Conservation (phyloP, 2,888 invertebrate genomes). For the Drosophila affinis region DNA sequence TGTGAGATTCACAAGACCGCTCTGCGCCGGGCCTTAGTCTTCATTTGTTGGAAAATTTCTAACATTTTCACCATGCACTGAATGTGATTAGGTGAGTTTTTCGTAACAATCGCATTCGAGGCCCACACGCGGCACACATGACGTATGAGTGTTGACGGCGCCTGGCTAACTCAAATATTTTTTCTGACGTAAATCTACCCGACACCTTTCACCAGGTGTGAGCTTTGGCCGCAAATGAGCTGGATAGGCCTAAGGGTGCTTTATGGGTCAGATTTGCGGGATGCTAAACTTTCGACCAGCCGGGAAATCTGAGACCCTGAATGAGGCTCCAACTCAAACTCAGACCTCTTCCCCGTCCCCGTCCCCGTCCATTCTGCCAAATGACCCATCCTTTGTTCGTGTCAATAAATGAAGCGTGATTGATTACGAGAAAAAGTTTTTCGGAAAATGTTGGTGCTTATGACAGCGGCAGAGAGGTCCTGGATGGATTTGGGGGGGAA, state of each 20-base stretch:
- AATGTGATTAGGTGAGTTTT: slow-evolving; percentile 46
- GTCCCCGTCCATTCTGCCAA: slow-evolving; percentile 30
- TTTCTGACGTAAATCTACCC: slow-evolving; percentile 62
- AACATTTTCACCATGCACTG: neutral
- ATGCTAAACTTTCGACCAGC: slow-evolving; percentile 63
- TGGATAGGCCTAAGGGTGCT: slow-evolving; percentile 51
- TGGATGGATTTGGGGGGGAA: neutral
- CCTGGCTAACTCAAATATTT: slow-evolving; percentile 54
- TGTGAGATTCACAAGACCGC: neutral
- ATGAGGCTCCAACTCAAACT: slow-evolving; percentile 1
- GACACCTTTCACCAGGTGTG: slow-evolving; percentile 41
- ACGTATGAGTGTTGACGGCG: slow-evolving; percentile 56
- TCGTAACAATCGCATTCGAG: slow-evolving; percentile 57
- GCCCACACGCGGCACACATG: slow-evolving; percentile 39
- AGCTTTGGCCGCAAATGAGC: slow-evolving; percentile 61
- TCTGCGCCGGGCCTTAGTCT: slow-evolving; percentile 34
- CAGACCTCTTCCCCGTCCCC: slow-evolving; percentile 5
- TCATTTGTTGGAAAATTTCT: slow-evolving; percentile 38
- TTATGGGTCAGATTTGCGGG: slow-evolving; percentile 54
- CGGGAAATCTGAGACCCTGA: slow-evolving; percentile 20
- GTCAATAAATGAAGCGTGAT: slow-evolving; percentile 80
- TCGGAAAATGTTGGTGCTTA: slow-evolving; percentile 62
- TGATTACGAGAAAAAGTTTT: slow-evolving; percentile 75
- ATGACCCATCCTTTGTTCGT: slow-evolving; percentile 65
- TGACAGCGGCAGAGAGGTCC: slow-evolving; percentile 42